Evolutionary conservation across 2,113 vertebrate genomes (phyloP), one percentile per base, ranked within the genome.

Genomic region (Oncorhynchus clarkii): DNA sequence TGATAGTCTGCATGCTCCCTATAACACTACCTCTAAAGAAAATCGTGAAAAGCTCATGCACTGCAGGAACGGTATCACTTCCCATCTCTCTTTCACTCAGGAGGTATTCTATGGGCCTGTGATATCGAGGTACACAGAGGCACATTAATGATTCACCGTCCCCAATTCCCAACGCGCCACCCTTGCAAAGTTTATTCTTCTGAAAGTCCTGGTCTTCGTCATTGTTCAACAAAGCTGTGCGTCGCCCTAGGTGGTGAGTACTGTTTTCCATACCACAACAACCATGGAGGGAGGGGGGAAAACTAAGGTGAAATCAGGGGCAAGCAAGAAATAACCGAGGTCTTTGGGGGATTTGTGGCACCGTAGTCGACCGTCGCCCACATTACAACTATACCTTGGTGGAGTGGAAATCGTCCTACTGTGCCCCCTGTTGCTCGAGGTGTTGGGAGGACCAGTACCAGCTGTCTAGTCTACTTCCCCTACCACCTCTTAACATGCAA

Each of bases 211-310:
- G 68, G 45, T 78, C 65, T 74, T 87, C 51, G 76, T 84, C 81
- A 77, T 84, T 88, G 80, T 87, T 85, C 80, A 86, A 86, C 83
- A 88, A 85, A 87, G 82, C 85, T 72, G 79, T 78, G 84, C 78
- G 76, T 83, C 54, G 88, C 91, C 86, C 70, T 2, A 39, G 87
- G 88, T 89, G 86, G 83, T 77, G 31, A 67, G 59, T 6, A 59
- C 75, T 89, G 84, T 86, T 89, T 88, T 88, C 75, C 64, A 59
- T 34, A 69, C 71, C 59, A 79, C 74, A 80, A 84, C 75, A 87
- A 88, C 60, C 66, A 75, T n/a, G 24, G 24, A 49, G n/a, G 39
- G 69, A 48, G 13, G 9, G 9, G 2, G 1, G 2, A 11, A 45
- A 45, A 45, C 39, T 11, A 51, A 3, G 13, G 13, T 18, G 5